Percentiles rank a stretch among this genome's conserved stretches.
Conservation (phyloP, 64 coral and sea anemone species). For the Montipora sp. region DNA sequence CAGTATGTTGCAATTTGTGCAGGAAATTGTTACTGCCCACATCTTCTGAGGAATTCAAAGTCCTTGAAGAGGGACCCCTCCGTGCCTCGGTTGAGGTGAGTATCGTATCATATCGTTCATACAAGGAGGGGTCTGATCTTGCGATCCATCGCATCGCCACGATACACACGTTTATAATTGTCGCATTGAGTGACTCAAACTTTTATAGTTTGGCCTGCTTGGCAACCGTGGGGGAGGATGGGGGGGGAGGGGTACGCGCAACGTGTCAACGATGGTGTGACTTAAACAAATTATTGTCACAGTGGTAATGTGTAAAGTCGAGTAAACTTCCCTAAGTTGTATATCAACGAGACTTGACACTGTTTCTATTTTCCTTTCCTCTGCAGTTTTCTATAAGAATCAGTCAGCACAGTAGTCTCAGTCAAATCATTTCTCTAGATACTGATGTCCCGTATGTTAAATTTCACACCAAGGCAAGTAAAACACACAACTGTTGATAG, state of each 20-base stretch:
- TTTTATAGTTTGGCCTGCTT: too few species aligned
- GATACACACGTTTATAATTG: too few species aligned
- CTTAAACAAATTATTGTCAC: too few species aligned
- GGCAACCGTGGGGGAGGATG: too few species aligned
- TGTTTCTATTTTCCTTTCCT: background rate
- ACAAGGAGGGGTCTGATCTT: background rate
- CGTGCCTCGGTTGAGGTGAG: conserved; percentile 81
- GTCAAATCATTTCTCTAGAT: conserved; percentile 85
- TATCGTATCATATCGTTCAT: background rate
- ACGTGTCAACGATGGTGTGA: too few species aligned
- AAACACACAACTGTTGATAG: background rate
- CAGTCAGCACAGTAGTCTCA: conserved; percentile 73
- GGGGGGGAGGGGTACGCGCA: too few species aligned
- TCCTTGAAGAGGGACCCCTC: conserved; percentile 82
- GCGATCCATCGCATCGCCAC: background rate
- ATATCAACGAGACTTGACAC: background rate
- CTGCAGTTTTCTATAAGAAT: conserved; percentile 87
- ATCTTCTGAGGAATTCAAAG: conserved; percentile 54
- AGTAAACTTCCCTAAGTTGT: background rate
- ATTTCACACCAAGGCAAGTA: conserved; percentile 87
- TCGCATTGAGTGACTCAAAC: too few species aligned
- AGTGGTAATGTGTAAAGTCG: too few species aligned
- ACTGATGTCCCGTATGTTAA: conserved; percentile 82
- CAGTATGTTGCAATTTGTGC: background rate
- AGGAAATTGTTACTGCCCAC: conserved; percentile 42